Evolutionary conservation across 2,888 invertebrate species (phyloP), one percentile per base, ranked within the genome.

Genomic region (Dicyrtoma fusca): DNA sequence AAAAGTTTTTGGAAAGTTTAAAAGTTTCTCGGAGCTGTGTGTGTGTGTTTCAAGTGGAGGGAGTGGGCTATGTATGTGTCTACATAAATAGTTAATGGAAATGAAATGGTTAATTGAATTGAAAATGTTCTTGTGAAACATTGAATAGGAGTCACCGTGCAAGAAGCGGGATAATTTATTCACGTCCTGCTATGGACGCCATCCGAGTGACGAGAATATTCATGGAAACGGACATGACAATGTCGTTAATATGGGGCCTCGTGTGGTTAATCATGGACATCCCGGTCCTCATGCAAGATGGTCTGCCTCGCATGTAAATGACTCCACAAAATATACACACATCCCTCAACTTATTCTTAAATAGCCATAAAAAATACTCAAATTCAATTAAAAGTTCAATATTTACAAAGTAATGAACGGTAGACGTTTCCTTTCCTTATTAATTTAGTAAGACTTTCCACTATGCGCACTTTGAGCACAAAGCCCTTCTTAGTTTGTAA

Each of bases 191-290:
- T 92, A 94, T 81, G 78, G 78, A 19, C 89, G 92, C 77, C 88
- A 92, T 82, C 89, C 94, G 80, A 93, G 93, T 81, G 94, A 94
- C 85, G 94, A 94, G 85, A 94, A 94, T 83, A 34, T 70, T 53
- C 71, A 63, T 47, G 42, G 10, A 13, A 66, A 53, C 10, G 49
- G 21, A 23, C 26, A 44, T n/a, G 53, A 34, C 4, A 34, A 34
- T 34, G 34, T 44, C 21, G 44, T 55, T n/a, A 34, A 53, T 21
- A 10, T 57, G 57, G 66, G 51, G 10, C 21, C 45, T 23, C 25
- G 25, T 42, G 53, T 66, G 11, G 44, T 53, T 13, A 49, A 49
- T 10, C 49, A 26, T 34, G 66, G 66, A 26, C 53, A 49, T 13
- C 51, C 66, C n/a, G 66, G 66, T 19, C 63, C 53, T 13, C 62